Base-by-base conservation (phyloP, 2,888 invertebrate genomes). In the Electrophaes corylata region DNA sequence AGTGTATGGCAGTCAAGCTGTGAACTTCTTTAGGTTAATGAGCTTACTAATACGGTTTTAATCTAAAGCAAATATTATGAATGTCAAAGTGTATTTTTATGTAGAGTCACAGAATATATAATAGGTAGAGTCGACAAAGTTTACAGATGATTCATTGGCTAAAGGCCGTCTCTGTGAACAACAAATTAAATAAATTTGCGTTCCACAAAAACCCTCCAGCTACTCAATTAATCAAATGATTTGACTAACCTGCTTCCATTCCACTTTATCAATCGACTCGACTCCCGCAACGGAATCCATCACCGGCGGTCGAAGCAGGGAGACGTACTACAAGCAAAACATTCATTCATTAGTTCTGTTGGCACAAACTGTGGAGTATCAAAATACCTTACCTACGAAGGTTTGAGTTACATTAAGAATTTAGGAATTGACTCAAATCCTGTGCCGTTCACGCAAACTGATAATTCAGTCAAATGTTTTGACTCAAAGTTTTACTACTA, bases 201-300 rank as follows among this genome's bases (percentile, higher is more conserved):
- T 12, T 33, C 16, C 1, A 37, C 33, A 37, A 37, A 35, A 16
- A 14, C 16, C 37, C 8, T 37, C 10, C 16, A 29, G 37, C 16
- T 8, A 37, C 10, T 16, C 16, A 37, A 37, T 37, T 37, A 37
- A 37, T 37, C 37, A 37, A 37, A 61, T 61, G 48, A 62, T 62
- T 58, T 52, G 64, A 80, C 88, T 88, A 84, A 96, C 96, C 95
- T 97, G 97, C 85, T 96, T 96, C 97, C 97, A 97, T 87, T 98
- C 98, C 57, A 95, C 94, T 86, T 96, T 96, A 81, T 96, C 95
- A 71, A 96, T 94, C 50, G 93, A 93, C 76, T 95, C 95, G 5
- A 93, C 93, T 19, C 93, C 93, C 49, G 94, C 93, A 23, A 93
- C 92, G 12, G 93, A 92, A 66, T 95, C 94, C 51, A 93, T 92